A percentile compares a stretch with the other conserved stretches of the same genome.
Conservation (phyloP, 2,888 invertebrate species). For the Cephalotes varians region DNA sequence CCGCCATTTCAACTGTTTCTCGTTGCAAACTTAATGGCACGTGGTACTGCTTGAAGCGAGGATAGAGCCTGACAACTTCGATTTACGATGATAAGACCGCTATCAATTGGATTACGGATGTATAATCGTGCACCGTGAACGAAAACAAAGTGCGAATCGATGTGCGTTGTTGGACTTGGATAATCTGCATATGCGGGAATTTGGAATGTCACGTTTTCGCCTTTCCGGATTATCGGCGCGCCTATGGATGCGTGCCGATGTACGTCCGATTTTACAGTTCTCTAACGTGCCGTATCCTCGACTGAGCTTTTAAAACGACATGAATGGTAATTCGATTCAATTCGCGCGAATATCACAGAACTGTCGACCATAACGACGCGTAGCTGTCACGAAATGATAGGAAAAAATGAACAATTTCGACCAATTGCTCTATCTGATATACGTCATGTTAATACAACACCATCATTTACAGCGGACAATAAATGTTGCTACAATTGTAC, state of each 20-base stretch:
- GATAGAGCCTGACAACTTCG: background rate
- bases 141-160: conserved; percentile 43
- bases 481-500: background rate
- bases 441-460: conserved; percentile 7
- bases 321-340: conserved; percentile 64
- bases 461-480: background rate
- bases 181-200: conserved; percentile 35
- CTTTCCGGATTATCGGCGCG: conserved; percentile 67
- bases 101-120: conserved; percentile 26
- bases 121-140: conserved; percentile 36
- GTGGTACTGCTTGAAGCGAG: background rate
- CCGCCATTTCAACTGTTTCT: conserved; percentile 5
- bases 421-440: conserved; percentile 6
- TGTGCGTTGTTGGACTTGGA: conserved; percentile 40
- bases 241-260: conserved; percentile 39
- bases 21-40: background rate
- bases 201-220: conserved; percentile 57
- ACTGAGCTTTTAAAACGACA: conserved; percentile 57
- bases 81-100: conserved; percentile 28
- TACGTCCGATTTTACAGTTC: conserved; percentile 63
- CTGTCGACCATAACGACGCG: conserved; percentile 41
- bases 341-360: conserved; percentile 60
- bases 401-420: conserved; percentile 26
- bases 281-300: conserved; percentile 59
- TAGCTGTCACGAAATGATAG: background rate